phyloP scores from a whole-genome alignment of 2,888 invertebrate species.

The Eledone cirrhosa region DNA sequence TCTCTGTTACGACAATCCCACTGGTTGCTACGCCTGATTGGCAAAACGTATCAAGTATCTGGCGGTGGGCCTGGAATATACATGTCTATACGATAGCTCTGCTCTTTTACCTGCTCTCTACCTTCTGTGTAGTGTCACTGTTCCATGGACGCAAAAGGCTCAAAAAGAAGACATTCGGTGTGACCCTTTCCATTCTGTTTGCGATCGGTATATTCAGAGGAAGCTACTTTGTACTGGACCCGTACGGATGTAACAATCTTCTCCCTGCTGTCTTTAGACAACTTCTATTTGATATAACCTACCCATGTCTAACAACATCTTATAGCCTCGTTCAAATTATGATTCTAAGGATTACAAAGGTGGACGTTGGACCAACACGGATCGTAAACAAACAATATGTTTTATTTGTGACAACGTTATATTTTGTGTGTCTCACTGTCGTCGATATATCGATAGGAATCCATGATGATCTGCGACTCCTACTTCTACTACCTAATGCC shows the following conservation, averaged over 20 bases:
- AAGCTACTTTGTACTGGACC: slow-evolving; percentile 71
- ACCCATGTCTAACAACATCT: slow-evolving; percentile 72
- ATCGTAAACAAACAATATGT: slow-evolving; percentile 66
- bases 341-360: slow-evolving; percentile 71
- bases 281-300: slow-evolving; percentile 72
- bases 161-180: slow-evolving; percentile 71
- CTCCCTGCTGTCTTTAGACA: slow-evolving; percentile 70
- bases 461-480: slow-evolving; percentile 51
- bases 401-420: slow-evolving; percentile 66
- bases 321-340: slow-evolving; percentile 72
- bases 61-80: slow-evolving; percentile 70
- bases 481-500: slow-evolving; percentile 67
- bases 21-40: slow-evolving; percentile 60
- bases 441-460: slow-evolving; percentile 69
- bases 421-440: slow-evolving; percentile 64
- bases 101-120: slow-evolving; percentile 71
- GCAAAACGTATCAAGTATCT: slow-evolving; percentile 49
- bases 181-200: slow-evolving; percentile 72
- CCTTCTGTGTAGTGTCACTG: slow-evolving; percentile 71
- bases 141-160: slow-evolving; percentile 69
- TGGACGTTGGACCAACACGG: slow-evolving; percentile 70
- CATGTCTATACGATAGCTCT: slow-evolving; percentile 72
- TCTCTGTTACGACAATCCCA: neutral
- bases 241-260: slow-evolving; percentile 70
- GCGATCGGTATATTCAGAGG: slow-evolving; percentile 70